These are phyloP conservation scores for Rhinophrynus dorsalis DNA, from an alignment of 2,797 vertebrate species.

Conservation along the genomic window DNA sequence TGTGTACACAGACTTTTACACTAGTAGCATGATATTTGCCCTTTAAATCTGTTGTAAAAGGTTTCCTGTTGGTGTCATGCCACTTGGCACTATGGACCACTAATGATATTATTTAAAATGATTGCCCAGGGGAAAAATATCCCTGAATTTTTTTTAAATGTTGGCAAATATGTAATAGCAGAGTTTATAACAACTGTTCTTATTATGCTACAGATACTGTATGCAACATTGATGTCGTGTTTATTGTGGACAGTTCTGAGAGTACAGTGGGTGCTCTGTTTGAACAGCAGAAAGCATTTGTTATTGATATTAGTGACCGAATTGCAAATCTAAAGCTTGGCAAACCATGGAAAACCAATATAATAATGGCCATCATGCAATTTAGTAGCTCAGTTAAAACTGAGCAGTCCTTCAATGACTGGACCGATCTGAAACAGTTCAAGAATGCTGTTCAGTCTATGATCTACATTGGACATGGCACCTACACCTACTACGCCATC, in stretches of 20 bases:
- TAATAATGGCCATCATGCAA: slow-evolving; percentile 79
- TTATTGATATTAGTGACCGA: slow-evolving; percentile 69
- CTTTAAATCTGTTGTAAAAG: no score
- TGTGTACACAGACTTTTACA: no score
- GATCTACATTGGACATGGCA: slow-evolving; percentile 84
- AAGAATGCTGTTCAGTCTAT: slow-evolving; percentile 65
- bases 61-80: no score
- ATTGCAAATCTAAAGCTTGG: slow-evolving; percentile 68
- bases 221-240: slow-evolving; percentile 67
- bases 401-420: slow-evolving; percentile 74
- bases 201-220: slow-evolving; percentile 54
- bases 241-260: slow-evolving; percentile 91
- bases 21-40: no score
- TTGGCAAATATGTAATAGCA: no score
- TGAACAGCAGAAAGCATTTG: slow-evolving; percentile 79
- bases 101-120: no score
- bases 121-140: no score
- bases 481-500: slow-evolving; percentile 85
- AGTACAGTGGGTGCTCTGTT: slow-evolving; percentile 76
- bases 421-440: slow-evolving; percentile 77
- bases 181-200: slow-evolving; percentile 27
- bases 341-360: slow-evolving; percentile 61
- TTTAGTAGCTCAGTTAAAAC: slow-evolving; percentile 84
- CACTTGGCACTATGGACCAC: no score
- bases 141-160: no score